Base-by-base conservation (phyloP, 2,888 invertebrate genomes). In the Acrocera orbiculus region DNA sequence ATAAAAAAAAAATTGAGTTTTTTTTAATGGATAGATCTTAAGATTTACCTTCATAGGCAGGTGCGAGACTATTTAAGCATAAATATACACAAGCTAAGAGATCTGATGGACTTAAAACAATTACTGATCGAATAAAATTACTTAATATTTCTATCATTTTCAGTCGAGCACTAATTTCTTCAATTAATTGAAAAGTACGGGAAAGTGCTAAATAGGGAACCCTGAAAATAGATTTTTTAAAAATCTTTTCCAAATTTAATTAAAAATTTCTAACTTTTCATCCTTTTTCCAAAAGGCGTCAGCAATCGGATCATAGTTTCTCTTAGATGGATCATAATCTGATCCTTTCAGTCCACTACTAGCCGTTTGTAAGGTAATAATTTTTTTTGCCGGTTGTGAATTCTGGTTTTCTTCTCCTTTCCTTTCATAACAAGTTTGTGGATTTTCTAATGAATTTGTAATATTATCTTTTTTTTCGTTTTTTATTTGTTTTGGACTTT, bases 51-150 rank as follows among this genome's bases (percentile, higher is more conserved):
- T 92, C 86, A 55, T 93, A 95, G 0, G 93, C 87, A 0, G 98
- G 96, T 1, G 89, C 95, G 27, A 98, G 63, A 58, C 85, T 81
- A 60, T 98, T 98, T n/a, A 96, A 67, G 49, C 92, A 92, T 43
- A 98, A 62, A 58, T 98, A 96, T 13, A 98, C 72, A 46, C 87
- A 86, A 1, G 83, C 74, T 35, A 92, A 53, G 38, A 98, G 64
- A 58, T 98, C 95, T n/a, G 78, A 70, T 0, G 93, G 90, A 13
- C 79, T 83, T 27, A 92, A 62, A 4, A 75, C 70, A 16, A 92
- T 80, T 10, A 95, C 89, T 0, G 95, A 95, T 13, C 85, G 71
- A 41, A 92, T 78, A 56, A 80, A 95, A 59, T 96, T 96, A 48
- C 82, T 73, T 27, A 98, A 61, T 31, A 83, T 83, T 54, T 93